These are phyloP conservation scores for Apteryx owenii DNA, from an alignment of 2,113 vertebrate genomes.

Conservation along the genomic window DNA sequence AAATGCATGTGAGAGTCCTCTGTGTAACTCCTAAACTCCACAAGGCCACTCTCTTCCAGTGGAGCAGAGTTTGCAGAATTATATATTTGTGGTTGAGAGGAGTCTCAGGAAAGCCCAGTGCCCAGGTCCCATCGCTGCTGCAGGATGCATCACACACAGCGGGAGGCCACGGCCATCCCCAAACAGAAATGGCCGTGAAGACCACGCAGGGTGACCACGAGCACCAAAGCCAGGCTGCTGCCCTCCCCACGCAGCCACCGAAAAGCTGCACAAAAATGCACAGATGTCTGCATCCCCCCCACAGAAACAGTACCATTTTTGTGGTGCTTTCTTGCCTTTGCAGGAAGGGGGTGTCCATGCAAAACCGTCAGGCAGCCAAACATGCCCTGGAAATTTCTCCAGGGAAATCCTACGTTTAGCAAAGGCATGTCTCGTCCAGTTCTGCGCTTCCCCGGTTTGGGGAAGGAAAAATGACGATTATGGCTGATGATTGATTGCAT, in stretches of 20 bases:
- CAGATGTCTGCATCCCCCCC: background rate
- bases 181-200: background rate
- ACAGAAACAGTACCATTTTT: background rate
- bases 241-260: no score
- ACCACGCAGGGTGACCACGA: fast-evolving
- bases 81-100: background rate
- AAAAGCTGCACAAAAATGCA: background rate
- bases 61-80: no score
- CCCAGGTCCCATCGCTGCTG: background rate
- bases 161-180: background rate
- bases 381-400: no score
- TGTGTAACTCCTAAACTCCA: background rate
- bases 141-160: background rate
- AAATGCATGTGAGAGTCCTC: background rate
- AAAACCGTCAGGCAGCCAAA: no score
- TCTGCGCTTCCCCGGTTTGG: background rate
- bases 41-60: no score
- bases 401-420: no score
- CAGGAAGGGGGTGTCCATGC: background rate
- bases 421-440: background rate
- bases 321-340: fast-evolving
- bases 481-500: fast-evolving
- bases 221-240: background rate
- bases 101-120: background rate
- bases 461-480: fast-evolving